Base-by-base conservation (phyloP, 2,888 invertebrate species). In the Callinectes sapidus region DNA sequence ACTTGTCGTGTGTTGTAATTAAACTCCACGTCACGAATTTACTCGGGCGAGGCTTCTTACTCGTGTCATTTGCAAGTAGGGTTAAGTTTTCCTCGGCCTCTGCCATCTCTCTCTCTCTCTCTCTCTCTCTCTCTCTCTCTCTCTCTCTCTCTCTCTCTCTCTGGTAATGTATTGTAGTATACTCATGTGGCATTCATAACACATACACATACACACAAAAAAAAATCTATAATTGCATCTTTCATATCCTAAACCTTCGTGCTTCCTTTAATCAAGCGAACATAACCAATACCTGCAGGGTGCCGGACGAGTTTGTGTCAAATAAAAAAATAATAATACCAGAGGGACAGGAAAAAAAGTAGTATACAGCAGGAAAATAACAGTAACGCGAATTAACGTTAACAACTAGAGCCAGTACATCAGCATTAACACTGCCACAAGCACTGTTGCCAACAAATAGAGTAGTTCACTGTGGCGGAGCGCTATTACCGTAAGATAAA, bases 1-100 rank as follows among this genome's bases (percentile, higher is more conserved):
- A 92, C 92, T 90, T 92, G 92, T 92, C 92, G 90, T 90, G 92
- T 90, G 87, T 90, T 90, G 92, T 92, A 92, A 92, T 92, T 92
- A 92, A 92, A 92, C 81, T 90, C 90, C 87, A 32, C 90, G 90
- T 92, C 92, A 92, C 92, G 92, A 90, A 90, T 90, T 87, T 90
- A 90, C 90, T 92, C 87, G 87, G 55, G 90, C 92, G 92, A 66
- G 61, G 71, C 90, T 89, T 89, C 85, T 88, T 88, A 87, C 87
- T 90, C 87, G 90, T 92, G 92, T 92, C 92, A 92, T 92, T 92
- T 87, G 90, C 90, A 92, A 90, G 90, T 92, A 71, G 66, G 90
- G 92, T 48, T 61, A 81, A 90, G 71, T 71, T 90, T 88, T 32
- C 77, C 42, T 48, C 89, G 91, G 89, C 91, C 85, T 54, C 85